Evolutionary conservation across 2,888 invertebrate genomes (phyloP), one percentile per base, ranked within the genome.

Genomic region (Schrankia costaestrigalis): DNA sequence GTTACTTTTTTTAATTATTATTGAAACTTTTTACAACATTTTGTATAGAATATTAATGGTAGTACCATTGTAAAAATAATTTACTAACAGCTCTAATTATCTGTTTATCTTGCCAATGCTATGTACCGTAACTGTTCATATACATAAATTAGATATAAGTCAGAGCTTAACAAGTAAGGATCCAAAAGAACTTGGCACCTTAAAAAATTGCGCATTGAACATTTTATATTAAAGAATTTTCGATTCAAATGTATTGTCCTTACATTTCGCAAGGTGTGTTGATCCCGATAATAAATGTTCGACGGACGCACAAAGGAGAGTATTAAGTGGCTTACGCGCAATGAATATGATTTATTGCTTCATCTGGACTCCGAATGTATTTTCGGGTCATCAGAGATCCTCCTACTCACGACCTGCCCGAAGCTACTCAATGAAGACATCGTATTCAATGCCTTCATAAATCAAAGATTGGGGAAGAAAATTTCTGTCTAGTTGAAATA

Each of bases 301-400:
- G 38, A 41, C 59, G 64, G 44, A 55, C 56, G 51, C 56, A 71
- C 71, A 75, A 79, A 73, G 65, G 74, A 68, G 59, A 54, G 60
- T 67, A 76, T 75, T 71, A 73, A 72, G 67, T 64, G 62, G 58
- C 63, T 64, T 67, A 62, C 61, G 63, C 64, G 78, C 73, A 82
- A 78, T 71, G 72, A 71, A 69, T 76, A 74, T 85, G 83, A 86
- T 86, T 83, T 83, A 86, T 84, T 72, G 63, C 83, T 77, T 77
- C 67, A 78, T 80, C 73, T 72, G 71, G 68, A 72, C 64, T 72
- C 72, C 70, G 64, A 71, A 67, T 65, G 62, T 71, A 66, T 76
- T 78, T 84, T 78, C 59, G 77, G 83, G 77, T 79, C 75, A 76
- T 67, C 69, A 52, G 51, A 58, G 65, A 52, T 72, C 71, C 81